Evolutionary conservation across 2,113 vertebrate genomes (phyloP).

Genomic region (Microcebus jonahi): DNA sequence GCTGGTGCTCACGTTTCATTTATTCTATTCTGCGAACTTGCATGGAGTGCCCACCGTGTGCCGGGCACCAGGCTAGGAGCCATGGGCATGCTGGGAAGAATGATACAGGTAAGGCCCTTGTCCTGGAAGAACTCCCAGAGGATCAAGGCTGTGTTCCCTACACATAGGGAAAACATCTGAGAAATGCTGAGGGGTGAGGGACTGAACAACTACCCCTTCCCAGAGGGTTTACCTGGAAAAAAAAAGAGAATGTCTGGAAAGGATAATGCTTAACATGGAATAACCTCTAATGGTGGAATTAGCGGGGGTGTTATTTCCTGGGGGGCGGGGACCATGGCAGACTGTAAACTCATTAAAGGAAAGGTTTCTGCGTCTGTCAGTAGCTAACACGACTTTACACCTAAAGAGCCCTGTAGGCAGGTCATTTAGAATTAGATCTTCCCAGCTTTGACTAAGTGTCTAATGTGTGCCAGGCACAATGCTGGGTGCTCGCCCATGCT

Average conservation of each 20-base stretch:
- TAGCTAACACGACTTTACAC: not conserved
- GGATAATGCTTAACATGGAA: conserved; percentile 29
- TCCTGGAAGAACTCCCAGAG: not conserved
- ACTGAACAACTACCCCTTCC: not conserved
- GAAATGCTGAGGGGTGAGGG: not conserved
- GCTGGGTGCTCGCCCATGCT: not conserved
- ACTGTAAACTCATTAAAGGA: conserved; percentile 59
- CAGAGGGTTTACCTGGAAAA: not conserved
- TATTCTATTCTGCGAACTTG: not conserved
- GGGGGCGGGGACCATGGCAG: not conserved
- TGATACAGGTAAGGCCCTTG: conserved; percentile 27
- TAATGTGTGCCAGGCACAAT: not conserved
- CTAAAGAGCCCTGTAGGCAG: not conserved
- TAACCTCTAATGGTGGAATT: conserved; percentile 47
- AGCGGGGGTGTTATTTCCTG: conserved; percentile 49
- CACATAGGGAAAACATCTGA: not conserved
- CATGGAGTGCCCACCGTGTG: not conserved
- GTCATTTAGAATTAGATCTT: not conserved
- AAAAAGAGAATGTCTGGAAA: conserved; percentile 60
- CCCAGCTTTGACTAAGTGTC: not conserved
- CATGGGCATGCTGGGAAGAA: not conserved
- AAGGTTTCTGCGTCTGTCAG: not conserved
- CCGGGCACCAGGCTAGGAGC: not conserved
- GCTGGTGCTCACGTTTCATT: not conserved
- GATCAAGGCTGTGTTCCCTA: not conserved